phyloP scores from a whole-genome alignment of 1,140 invertebrate species.

The Drosophila takahashii region DNA sequence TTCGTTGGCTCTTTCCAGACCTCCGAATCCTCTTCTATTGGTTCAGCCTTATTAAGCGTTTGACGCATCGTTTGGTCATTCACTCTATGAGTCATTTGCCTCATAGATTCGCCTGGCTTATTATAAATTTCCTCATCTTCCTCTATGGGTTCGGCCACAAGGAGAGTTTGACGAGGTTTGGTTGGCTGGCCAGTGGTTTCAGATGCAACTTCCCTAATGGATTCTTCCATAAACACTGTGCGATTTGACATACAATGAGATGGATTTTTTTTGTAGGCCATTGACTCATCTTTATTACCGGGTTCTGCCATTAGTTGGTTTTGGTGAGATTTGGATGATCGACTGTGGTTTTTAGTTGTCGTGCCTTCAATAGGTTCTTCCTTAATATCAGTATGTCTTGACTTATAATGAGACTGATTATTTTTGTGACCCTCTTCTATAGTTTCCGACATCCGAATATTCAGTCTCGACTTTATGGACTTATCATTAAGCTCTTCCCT shows the following conservation, averaged over 20 bases:
- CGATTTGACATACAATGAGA: neutral
- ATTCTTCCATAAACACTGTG: neutral
- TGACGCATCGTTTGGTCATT: neutral
- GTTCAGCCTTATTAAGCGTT: neutral
- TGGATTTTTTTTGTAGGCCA: neutral
- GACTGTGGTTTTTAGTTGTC: neutral
- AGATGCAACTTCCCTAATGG: neutral
- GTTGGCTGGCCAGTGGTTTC: neutral
- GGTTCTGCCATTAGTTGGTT: slow-evolving; percentile 9
- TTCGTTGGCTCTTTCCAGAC: neutral
- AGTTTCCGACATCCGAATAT: neutral
- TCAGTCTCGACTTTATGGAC: neutral
- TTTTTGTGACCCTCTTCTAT: neutral
- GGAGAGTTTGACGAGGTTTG: slow-evolving; percentile 16
- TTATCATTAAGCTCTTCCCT: neutral
- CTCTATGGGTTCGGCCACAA: slow-evolving; percentile 15
- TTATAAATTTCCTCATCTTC: neutral
- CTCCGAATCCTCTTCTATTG: slow-evolving; percentile 1
- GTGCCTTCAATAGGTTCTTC: neutral
- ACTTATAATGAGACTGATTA: neutral
- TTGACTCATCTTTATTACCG: slow-evolving; percentile 4
- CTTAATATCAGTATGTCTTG: neutral
- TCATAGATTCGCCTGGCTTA: no score
- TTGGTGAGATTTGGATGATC: neutral
- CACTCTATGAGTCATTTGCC: neutral